Evolutionary conservation across 2,797 vertebrate species (phyloP), one percentile per base, ranked within the genome.

Genomic region (Sparidentex hasta): DNA sequence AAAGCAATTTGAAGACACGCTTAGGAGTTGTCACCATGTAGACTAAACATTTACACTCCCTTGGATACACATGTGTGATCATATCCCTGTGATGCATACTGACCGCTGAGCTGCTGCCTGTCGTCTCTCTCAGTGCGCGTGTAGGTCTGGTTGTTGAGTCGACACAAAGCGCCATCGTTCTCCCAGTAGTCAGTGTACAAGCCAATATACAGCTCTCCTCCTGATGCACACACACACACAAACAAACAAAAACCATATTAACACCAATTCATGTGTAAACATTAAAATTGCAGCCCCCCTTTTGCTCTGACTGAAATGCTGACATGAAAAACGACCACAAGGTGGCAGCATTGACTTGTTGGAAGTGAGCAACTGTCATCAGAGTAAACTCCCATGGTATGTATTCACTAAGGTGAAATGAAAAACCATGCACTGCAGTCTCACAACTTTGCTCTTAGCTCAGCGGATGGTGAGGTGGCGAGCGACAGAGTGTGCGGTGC

Each of bases 151-250:
- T 94, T 95, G 65, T 96, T 97, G 21, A 95, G 91, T 71, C 97
- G 95, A 88, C 97, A 98, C 43, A 99, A 58, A 3, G 97, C 97
- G 0, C 97, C 97, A 1, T 99, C 98, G 25, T 98, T 96, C 80
- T 97, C 97, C 98, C 98, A 99, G 92, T 98, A 99, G 91, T 99
- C 98, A 0, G 96, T 98, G 89, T 98, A 98, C 43, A 99, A 95
- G 9, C 97, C 97, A 6, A 97, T 85, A 57, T 97, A 99, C 66
- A 99, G 92, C 68, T 98, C 97, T 25, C 95, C 96, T 81, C 96
- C 98, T 99, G 76, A 72, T 57, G 3, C 13, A 70, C 1, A 65
- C 65, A 61, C 47, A 78, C 23, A 71, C 14, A 75, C 44, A 81
- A 23, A 80, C 47, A 71, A 38, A 65, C 29, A 63, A 23, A 51